Conservation (phyloP, 2,888 invertebrate genomes). For the Drosophila robusta region DNA sequence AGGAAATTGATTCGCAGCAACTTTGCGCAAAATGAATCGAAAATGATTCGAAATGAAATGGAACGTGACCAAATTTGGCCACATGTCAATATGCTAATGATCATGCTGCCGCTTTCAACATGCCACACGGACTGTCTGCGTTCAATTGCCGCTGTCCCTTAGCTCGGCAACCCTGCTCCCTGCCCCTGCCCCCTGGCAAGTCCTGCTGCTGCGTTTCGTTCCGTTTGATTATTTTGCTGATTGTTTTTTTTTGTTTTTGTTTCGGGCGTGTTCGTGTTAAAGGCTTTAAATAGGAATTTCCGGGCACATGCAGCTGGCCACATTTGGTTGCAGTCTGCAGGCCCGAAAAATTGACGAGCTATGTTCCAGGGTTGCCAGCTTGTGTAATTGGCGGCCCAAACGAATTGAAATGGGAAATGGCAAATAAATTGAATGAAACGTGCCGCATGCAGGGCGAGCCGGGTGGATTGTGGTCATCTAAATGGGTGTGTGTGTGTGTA, state of each 20-base stretch:
- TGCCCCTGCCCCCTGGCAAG: too few species aligned
- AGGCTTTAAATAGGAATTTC: slow-evolving; percentile 39
- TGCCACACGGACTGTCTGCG: neutral
- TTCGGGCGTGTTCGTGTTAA: slow-evolving; percentile 15
- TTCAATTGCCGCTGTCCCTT: too few species aligned
- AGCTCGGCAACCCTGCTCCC: neutral
- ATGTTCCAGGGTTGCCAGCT: slow-evolving; percentile 43
- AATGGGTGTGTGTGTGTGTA: slow-evolving; percentile 11
- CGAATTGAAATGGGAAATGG: slow-evolving; percentile 80
- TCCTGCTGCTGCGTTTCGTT: neutral
- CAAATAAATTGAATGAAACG: slow-evolving; percentile 78
- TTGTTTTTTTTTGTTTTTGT: slow-evolving; percentile 33
- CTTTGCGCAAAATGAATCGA: slow-evolving; percentile 51
- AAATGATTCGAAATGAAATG: slow-evolving; percentile 71
- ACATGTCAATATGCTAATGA: slow-evolving; percentile 80
- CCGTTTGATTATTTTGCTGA: slow-evolving; percentile 37
- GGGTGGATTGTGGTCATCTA: slow-evolving; percentile 3
- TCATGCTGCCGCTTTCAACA: slow-evolving; percentile 35
- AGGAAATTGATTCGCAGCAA: slow-evolving; percentile 65
- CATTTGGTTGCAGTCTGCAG: slow-evolving; percentile 14
- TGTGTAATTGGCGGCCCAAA: slow-evolving; percentile 76
- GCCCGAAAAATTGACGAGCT: slow-evolving; percentile 17
- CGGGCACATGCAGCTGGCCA: slow-evolving; percentile 8
- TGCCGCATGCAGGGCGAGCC: slow-evolving; percentile 18
- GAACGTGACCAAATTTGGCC: slow-evolving; percentile 79